A percentile compares a stretch with the other conserved stretches of the same genome.
These are phyloP conservation scores for Agrypnus murinus DNA, from an alignment of 2,888 invertebrate species.

Conservation along the genomic window DNA sequence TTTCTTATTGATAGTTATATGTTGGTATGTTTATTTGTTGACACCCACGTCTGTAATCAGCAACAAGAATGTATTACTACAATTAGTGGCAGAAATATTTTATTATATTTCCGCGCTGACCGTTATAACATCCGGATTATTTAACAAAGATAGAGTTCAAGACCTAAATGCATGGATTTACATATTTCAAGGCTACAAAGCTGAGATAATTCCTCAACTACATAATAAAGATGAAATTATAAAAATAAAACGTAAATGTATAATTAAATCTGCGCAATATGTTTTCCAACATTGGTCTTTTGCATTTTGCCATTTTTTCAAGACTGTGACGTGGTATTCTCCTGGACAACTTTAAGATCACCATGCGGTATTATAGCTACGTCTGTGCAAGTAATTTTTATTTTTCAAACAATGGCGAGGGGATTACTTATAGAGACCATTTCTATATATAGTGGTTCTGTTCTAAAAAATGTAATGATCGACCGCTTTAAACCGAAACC, in stretches of 20 bases:
- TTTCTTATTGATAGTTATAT: slow-evolving; percentile 28
- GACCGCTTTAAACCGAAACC: no score
- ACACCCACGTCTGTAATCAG: background rate
- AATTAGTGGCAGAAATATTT: slow-evolving; percentile 46
- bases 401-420: slow-evolving; percentile 22
- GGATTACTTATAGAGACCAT: no score
- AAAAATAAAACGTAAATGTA: background rate
- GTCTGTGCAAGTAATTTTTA: slow-evolving; percentile 21
- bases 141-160: slow-evolving; percentile 24
- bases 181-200: slow-evolving; percentile 35
- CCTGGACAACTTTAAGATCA: slow-evolving; percentile 24
- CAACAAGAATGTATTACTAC: slow-evolving; percentile 16
- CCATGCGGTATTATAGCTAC: slow-evolving; percentile 23
- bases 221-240: slow-evolving; percentile 25
- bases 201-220: no score
- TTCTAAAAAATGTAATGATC: no score
- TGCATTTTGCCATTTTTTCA: slow-evolving; percentile 13
- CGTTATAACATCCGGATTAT: slow-evolving; percentile 20
- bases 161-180: slow-evolving; percentile 47
- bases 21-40: slow-evolving; percentile 29
- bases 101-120: slow-evolving; percentile 41
- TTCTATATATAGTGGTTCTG: no score
- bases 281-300: background rate
- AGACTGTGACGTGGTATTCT: background rate
- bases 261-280: background rate